Conservation (phyloP, 2,797 vertebrate genomes). For the Typhlichthys subterraneus region DNA sequence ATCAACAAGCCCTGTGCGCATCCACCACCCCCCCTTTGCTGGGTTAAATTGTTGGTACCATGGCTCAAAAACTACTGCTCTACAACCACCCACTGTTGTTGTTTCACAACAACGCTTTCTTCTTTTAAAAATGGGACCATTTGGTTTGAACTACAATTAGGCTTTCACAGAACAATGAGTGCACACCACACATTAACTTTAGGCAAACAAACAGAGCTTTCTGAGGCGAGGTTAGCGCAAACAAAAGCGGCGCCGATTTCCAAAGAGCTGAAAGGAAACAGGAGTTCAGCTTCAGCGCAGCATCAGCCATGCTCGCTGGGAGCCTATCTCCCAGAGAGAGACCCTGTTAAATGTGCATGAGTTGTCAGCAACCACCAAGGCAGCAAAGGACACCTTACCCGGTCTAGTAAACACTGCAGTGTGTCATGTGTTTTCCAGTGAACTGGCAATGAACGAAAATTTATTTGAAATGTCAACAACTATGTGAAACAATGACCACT, state of each 20-base stretch:
- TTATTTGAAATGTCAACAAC: neutral
- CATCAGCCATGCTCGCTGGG: conserved; percentile 12
- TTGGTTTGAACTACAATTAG: conserved; percentile 58
- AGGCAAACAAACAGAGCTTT: conserved; percentile 54
- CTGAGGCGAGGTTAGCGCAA: conserved; percentile 42
- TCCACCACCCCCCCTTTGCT: too few species aligned
- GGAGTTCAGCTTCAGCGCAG: conserved; percentile 38
- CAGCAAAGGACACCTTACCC: conserved; percentile 17
- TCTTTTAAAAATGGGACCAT: conserved; percentile 40
- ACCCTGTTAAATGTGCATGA: conserved; percentile 29
- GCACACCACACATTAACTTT: conserved; percentile 50
- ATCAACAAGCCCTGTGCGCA: too few species aligned
- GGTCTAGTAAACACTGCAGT: neutral
- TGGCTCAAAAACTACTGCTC: too few species aligned
- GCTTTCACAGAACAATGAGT: conserved; percentile 55
- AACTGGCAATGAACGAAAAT: too few species aligned
- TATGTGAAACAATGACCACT: neutral
- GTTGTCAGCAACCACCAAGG: conserved; percentile 5
- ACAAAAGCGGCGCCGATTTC: conserved; percentile 56
- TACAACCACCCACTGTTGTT: too few species aligned
- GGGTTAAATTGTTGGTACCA: neutral
- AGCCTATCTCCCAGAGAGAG: conserved; percentile 28
- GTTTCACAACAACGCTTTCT: too few species aligned
- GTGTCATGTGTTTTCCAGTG: neutral
- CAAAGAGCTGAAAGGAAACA: conserved; percentile 46